These are phyloP conservation scores for Psammodynastes pulverulentus DNA, from an alignment of 2,113 vertebrate genomes.

Conservation along the genomic window DNA sequence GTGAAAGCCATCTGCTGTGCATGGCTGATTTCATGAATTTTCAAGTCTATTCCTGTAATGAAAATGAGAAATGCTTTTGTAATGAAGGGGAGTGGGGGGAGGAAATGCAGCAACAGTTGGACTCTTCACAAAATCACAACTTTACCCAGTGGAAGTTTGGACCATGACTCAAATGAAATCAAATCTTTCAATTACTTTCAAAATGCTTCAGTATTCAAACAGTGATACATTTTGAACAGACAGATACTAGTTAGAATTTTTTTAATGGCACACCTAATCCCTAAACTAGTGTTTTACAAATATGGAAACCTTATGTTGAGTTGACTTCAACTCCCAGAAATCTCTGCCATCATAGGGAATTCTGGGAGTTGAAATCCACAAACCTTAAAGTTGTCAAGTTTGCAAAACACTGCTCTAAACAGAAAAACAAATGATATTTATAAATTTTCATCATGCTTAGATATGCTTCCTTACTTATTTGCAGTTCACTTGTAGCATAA, in stretches of 20 bases:
- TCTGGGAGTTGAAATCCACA: neutral
- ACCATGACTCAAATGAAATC: neutral
- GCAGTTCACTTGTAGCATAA: neutral
- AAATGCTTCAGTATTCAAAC: neutral
- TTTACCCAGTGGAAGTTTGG: neutral
- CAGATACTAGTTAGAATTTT: neutral
- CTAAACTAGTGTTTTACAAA: neutral
- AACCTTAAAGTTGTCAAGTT: neutral
- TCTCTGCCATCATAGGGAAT: neutral
- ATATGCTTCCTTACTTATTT: neutral
- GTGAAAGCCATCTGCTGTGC: constrained; percentile 61
- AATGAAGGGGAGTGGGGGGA: constrained; percentile 51
- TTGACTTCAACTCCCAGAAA: neutral
- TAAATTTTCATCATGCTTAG: neutral
- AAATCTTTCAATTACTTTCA: neutral
- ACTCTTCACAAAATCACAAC: constrained; percentile 56
- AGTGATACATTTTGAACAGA: neutral
- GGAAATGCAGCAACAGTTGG: constrained; percentile 41
- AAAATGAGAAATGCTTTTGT: constrained; percentile 62
- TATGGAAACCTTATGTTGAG: neutral
- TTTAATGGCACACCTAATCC: neutral
- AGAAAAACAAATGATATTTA: neutral
- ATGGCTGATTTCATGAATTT: constrained; percentile 58
- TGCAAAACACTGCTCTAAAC: neutral
- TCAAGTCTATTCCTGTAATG: constrained; percentile 57